Evolutionary conservation across 2,888 invertebrate species (phyloP).

Genomic region (Diaprepes abbreviatus): DNA sequence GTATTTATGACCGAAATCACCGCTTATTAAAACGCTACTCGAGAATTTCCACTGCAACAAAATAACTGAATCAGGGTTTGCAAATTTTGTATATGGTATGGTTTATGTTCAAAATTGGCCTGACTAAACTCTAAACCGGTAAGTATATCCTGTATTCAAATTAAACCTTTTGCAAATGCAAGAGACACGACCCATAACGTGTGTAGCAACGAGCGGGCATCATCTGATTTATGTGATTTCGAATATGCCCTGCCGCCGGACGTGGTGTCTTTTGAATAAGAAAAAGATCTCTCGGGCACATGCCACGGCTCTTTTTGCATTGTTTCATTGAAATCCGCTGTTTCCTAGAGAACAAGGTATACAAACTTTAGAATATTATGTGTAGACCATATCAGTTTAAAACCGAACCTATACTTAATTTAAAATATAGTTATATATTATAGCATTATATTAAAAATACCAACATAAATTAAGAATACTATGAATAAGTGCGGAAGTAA

Average conservation of each 20-base stretch:
- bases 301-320: conserved; percentile 6
- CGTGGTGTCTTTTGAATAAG: conserved; percentile 30
- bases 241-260: conserved; percentile 28
- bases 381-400: too few relatives aligned
- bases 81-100: too few relatives aligned
- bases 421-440: too few relatives aligned
- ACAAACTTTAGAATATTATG: too few relatives aligned
- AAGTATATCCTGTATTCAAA: conserved; percentile 25
- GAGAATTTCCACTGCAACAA: too few relatives aligned
- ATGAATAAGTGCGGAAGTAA: too few relatives aligned
- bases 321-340: not conserved
- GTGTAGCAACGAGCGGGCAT: conserved; percentile 16
- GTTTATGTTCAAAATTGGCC: not conserved
- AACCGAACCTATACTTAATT: too few relatives aligned
- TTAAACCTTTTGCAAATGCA: conserved; percentile 22
- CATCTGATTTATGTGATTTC: conserved; percentile 26
- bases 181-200: conserved; percentile 16
- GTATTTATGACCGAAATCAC: too few relatives aligned
- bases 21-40: too few relatives aligned
- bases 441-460: too few relatives aligned
- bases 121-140: not conserved
- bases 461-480: too few relatives aligned
- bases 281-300: conserved; percentile 27
- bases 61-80: too few relatives aligned
- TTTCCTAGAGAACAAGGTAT: not conserved